Evolutionary conservation across 2,113 vertebrate species (phyloP), one percentile per base, ranked within the genome.

Genomic region (Solenodon paradoxus): DNA sequence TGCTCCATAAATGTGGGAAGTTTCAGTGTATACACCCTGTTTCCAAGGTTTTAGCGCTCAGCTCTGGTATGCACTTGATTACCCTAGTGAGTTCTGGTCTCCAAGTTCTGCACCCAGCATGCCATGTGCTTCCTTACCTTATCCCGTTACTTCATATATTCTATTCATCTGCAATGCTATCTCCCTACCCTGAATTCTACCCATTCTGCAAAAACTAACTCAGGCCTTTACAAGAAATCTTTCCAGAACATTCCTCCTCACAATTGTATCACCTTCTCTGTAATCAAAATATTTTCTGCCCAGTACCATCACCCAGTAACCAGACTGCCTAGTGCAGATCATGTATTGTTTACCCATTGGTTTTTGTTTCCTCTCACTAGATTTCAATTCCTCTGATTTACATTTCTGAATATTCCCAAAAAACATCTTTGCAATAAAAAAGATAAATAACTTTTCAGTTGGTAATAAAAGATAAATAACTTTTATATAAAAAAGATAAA

Each of bases 291-390:
- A 59, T 72, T 55, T 74, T 51, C 79, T 49, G 40, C 30, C 22
- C 53, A 0, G n/a, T 47, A 3, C 64, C 35, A 66, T 69, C 2
- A 22, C 59, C 53, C 77, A 28, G 63, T 86, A 51, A 59, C 47
- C 40, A 20, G 28, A 6, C 30, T 51, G 53, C n/a, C 59, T 40
- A 22, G 68, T n/a, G n/a, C 11, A 59, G 16, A 3, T 72, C 16
- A 19, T 22, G 7, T 71, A 10, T 51, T 68, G 6, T 42, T 49
- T 66, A 53, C 22, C 61, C 35, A 30, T 16, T 26, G 30, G 22
- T 47, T 95, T 93, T 86, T 83, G 24, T 72, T 85, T 81, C 77
- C 92, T 32, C 38, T 88, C 26, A 59, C 30, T 83, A 13, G 68
- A 88, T 92, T 74, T 88, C 69, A 83, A 32, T 5, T 92, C 57